Evolutionary conservation across 2,113 vertebrate species (phyloP).

Genomic region (Brachypteracias leptosomus): DNA sequence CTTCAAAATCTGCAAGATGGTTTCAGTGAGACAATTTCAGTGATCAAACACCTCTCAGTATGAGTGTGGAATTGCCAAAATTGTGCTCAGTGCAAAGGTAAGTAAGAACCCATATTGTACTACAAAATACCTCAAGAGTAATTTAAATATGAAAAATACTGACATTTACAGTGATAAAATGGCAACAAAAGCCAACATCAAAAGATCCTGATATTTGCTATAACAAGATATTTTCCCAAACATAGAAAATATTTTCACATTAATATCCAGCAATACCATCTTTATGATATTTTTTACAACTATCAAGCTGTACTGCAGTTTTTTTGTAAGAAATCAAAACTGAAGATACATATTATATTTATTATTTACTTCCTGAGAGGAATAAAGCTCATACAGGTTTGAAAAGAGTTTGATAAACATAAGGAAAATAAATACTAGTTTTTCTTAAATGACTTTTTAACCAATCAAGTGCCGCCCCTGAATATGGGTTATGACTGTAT

Average conservation of each 20-base stretch:
- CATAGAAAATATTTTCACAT: not conserved
- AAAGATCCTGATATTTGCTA: not conserved
- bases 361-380: not conserved
- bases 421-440: not conserved
- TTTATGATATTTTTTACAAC: not conserved
- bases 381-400: not conserved
- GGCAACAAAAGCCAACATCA: not conserved
- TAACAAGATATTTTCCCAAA: not conserved
- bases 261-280: not conserved
- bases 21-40: not conserved
- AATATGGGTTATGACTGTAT: not conserved
- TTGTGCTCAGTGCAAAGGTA: not conserved
- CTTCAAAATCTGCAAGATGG: not conserved
- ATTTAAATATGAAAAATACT: not conserved
- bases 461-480: not conserved
- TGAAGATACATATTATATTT: not conserved
- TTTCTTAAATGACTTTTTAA: not conserved
- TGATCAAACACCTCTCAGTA: not conserved
- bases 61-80: not conserved
- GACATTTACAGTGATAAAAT: not conserved
- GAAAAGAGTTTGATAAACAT: not conserved
- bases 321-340: not conserved
- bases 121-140: not conserved
- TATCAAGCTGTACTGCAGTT: not conserved
- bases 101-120: not conserved